Evolutionary conservation across 2,113 vertebrate genomes (phyloP).

Genomic region (Apeltes quadracus): DNA sequence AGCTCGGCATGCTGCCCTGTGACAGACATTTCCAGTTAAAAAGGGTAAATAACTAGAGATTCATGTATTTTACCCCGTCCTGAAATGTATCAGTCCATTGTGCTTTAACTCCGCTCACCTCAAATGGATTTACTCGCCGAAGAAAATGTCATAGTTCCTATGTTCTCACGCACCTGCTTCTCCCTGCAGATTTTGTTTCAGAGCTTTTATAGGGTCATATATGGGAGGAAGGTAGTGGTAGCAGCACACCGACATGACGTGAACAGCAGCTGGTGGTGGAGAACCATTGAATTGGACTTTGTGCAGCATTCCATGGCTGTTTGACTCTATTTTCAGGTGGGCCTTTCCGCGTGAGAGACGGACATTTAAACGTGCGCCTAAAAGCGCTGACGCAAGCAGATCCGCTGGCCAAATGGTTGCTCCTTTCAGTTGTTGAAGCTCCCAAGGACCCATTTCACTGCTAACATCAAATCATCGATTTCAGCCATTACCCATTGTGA

Average conservation of each 20-base stretch:
- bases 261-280: constrained; percentile 17
- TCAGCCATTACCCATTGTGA: constrained; percentile 51
- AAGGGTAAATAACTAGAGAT: constrained; percentile 78
- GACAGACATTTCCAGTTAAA: constrained; percentile 83
- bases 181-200: constrained; percentile 29
- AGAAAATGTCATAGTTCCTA: constrained; percentile 58
- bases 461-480: constrained; percentile 76
- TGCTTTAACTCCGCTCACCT: constrained; percentile 70
- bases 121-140: constrained; percentile 61
- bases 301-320: background rate
- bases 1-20: constrained; percentile 67
- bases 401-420: constrained; percentile 59
- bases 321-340: constrained; percentile 23
- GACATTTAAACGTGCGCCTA: constrained; percentile 60
- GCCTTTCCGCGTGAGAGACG: constrained; percentile 66
- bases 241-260: constrained; percentile 25
- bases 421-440: constrained; percentile 62
- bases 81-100: constrained; percentile 69
- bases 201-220: constrained; percentile 37
- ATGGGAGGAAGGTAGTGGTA: constrained; percentile 16
- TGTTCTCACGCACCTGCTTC: constrained; percentile 43
- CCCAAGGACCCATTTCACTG: constrained; percentile 66
- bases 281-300: constrained; percentile 14
- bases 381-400: constrained; percentile 78
- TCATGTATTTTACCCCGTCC: constrained; percentile 73